Conservation (phyloP, 2,113 vertebrate genomes). For the Choloepus hoffmanni region DNA sequence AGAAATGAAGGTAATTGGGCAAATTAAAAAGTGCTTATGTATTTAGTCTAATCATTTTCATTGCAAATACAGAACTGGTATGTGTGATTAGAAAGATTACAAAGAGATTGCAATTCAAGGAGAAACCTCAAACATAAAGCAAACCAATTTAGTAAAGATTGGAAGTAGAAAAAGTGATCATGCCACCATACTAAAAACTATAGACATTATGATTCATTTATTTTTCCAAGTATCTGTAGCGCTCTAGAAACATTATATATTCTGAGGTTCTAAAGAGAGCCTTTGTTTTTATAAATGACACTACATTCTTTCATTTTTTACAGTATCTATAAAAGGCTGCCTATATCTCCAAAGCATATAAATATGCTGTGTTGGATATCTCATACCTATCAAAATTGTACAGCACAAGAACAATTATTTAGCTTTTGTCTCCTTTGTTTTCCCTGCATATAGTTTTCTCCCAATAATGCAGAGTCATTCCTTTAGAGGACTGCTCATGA, state of each 20-base stretch:
- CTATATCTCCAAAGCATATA: not conserved
- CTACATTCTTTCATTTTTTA: not conserved
- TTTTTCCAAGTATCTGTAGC: not conserved
- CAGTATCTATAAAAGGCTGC: not conserved
- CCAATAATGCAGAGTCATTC: not conserved
- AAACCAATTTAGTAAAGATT: conserved; percentile 19
- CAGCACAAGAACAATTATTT: not conserved
- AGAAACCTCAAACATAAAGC: not conserved
- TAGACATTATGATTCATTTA: not conserved
- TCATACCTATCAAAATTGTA: not conserved
- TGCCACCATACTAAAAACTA: not conserved
- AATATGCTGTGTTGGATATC: not conserved
- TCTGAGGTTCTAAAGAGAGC: not conserved
- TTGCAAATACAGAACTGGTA: not conserved
- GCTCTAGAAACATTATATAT: not conserved
- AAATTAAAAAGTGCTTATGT: not conserved
- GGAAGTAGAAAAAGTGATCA: not conserved
- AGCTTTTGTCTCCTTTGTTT: not conserved
- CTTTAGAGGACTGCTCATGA: not conserved
- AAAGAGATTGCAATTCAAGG: not conserved
- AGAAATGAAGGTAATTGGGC: not conserved
- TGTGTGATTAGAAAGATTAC: not conserved
- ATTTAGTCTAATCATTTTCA: conserved; percentile 31
- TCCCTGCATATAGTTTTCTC: not conserved
- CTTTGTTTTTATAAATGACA: not conserved